Percentiles rank a stretch among this genome's conserved stretches.
These are phyloP conservation scores for Ganaspis brasiliensis DNA, from an alignment of 2,888 invertebrate species.

Conservation along the genomic window DNA sequence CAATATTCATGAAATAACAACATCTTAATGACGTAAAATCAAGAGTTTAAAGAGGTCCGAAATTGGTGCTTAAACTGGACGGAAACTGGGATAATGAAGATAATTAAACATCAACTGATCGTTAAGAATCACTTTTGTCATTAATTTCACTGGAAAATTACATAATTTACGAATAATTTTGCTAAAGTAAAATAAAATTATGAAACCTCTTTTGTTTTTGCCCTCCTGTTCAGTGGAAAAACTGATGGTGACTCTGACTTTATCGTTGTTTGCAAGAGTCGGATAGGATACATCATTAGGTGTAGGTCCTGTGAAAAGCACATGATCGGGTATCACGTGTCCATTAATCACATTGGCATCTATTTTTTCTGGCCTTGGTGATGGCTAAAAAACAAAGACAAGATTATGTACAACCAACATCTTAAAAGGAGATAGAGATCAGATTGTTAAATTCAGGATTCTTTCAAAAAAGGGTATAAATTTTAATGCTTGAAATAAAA, in stretches of 20 bases:
- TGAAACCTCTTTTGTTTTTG: conserved; percentile 83
- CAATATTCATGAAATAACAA: no score
- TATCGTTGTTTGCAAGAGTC: conserved; percentile 91
- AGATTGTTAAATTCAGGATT: no score
- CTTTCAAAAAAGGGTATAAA: no score
- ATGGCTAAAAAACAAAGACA: conserved; percentile 81
- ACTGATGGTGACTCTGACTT: conserved; percentile 91
- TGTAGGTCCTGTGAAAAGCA: conserved; percentile 93
- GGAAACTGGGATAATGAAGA: no score
- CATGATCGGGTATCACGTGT: conserved; percentile 93
- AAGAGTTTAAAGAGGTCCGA: no score
- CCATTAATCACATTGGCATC: conserved; percentile 94
- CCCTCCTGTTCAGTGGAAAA: conserved; percentile 89
- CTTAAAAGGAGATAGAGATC: not conserved
- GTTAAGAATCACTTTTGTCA: no score
- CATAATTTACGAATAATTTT: no score
- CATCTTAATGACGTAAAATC: no score
- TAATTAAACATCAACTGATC: no score
- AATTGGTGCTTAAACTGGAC: no score
- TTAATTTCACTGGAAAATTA: no score
- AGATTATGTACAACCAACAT: not conserved
- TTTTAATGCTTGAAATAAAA: not conserved
- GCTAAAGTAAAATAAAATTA: conserved; percentile 44
- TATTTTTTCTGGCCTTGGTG: conserved; percentile 87
- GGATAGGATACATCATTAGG: conserved; percentile 88